Percentiles rank a stretch among this genome's conserved stretches.
phyloP scores from a whole-genome alignment of 2,888 invertebrate genomes.

The Drosophila hamatofila region DNA sequence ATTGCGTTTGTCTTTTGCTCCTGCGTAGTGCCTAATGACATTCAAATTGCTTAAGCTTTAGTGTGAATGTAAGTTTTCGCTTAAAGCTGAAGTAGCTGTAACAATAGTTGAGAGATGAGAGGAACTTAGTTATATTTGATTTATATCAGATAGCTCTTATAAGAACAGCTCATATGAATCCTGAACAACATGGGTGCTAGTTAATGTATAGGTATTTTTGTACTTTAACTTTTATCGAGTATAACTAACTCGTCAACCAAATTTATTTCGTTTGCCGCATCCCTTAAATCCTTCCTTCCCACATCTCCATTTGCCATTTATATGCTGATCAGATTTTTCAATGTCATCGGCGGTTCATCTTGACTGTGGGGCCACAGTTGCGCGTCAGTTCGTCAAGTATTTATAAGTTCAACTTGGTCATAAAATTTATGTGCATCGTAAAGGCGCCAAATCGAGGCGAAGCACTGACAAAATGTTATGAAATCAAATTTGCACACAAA shows the following conservation, averaged over 20 bases:
- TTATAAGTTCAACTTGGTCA: slow-evolving; percentile 71
- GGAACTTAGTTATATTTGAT: not conserved
- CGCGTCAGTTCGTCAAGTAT: slow-evolving; percentile 64
- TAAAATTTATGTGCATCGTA: slow-evolving; percentile 75
- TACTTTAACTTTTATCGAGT: slow-evolving; percentile 6
- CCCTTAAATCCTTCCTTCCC: slow-evolving; percentile 1
- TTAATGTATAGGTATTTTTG: not conserved
- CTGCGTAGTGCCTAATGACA: slow-evolving; percentile 49
- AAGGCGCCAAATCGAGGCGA: slow-evolving; percentile 65
- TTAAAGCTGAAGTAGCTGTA: not conserved
- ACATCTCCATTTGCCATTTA: not conserved
- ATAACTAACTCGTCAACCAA: slow-evolving; percentile 14
- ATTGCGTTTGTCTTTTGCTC: not conserved
- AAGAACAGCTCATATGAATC: not conserved
- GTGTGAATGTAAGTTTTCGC: slow-evolving; percentile 28
- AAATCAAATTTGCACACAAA: slow-evolving; percentile 80
- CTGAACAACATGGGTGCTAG: not conserved
- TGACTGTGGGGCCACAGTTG: slow-evolving; percentile 22
- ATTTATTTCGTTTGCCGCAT: slow-evolving; percentile 20
- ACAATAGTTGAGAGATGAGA: not conserved
- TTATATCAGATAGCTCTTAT: no score
- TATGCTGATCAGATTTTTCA: slow-evolving; percentile 20
- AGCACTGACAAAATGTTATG: slow-evolving; percentile 75
- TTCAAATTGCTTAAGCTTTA: slow-evolving; percentile 60
- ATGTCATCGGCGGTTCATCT: slow-evolving; percentile 58